A percentile compares a stretch with the other conserved stretches of the same genome.
Evolutionary conservation across 2,797 vertebrate species (phyloP).

Genomic region (Helostoma temminkii): DNA sequence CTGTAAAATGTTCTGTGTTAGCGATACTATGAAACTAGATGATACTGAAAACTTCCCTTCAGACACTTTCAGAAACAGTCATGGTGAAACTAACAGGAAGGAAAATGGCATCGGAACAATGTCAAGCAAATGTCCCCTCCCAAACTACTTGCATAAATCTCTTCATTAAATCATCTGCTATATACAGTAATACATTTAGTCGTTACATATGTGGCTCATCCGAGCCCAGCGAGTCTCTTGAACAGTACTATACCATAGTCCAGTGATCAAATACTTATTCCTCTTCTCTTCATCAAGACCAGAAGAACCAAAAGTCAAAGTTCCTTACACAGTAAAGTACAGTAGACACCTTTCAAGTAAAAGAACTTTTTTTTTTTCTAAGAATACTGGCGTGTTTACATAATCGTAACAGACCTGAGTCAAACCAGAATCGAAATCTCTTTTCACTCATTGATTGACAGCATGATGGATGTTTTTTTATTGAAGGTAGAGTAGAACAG

Average conservation of each 20-base stretch:
- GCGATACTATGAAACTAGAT: constrained; percentile 20
- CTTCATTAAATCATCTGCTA: constrained; percentile 77
- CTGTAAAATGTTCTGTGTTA: background rate
- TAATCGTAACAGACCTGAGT: constrained; percentile 48
- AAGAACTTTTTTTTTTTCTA: constrained; percentile 59
- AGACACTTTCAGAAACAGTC: constrained; percentile 27
- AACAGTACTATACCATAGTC: constrained; percentile 49
- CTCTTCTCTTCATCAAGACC: constrained; percentile 32
- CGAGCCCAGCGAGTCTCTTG: constrained; percentile 43
- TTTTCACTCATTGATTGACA: constrained; percentile 18
- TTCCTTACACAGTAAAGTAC: constrained; percentile 73
- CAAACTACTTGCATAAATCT: constrained; percentile 78
- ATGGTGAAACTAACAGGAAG: constrained; percentile 29
- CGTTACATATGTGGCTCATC: constrained; percentile 43
- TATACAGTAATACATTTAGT: constrained; percentile 73
- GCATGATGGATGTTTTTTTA: background rate
- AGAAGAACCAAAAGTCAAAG: constrained; percentile 47
- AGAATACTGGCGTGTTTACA: constrained; percentile 65
- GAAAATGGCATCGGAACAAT: constrained; percentile 49
- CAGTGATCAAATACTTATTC: constrained; percentile 37
- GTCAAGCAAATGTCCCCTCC: constrained; percentile 52
- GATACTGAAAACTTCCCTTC: constrained; percentile 40
- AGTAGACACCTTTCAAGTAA: constrained; percentile 76
- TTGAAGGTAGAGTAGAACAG: background rate
- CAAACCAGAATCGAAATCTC: constrained; percentile 37